Percentiles rank a stretch among this genome's conserved stretches.
phyloP scores from a whole-genome alignment of 2,888 invertebrate genomes.

The Heteropelma amictum region DNA sequence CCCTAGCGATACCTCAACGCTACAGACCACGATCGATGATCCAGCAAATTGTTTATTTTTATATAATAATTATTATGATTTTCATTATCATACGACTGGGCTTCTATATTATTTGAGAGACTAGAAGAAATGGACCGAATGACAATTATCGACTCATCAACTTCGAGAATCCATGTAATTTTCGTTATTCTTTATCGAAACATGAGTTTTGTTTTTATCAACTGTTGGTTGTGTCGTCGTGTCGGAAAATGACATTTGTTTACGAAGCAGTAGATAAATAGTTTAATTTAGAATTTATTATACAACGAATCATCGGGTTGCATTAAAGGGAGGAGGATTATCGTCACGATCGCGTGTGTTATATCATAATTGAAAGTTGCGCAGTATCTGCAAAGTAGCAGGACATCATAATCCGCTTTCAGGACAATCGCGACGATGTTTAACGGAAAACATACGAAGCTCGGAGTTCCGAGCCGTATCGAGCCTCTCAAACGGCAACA shows the following conservation, averaged over 20 bases:
- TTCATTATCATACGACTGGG: too few relatives aligned
- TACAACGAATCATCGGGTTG: constrained; percentile 39
- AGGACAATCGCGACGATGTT: constrained; percentile 1
- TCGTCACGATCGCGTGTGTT: too few relatives aligned
- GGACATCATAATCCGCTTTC: constrained; percentile 64
- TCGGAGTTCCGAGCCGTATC: not conserved
- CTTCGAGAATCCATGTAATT: too few relatives aligned
- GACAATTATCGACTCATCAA: too few relatives aligned
- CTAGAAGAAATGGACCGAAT: too few relatives aligned
- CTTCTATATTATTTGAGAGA: too few relatives aligned
- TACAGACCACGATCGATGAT: too few relatives aligned
- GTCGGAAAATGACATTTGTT: constrained; percentile 4
- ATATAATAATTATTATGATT: too few relatives aligned
- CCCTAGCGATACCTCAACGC: too few relatives aligned
- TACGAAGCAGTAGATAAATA: not conserved
- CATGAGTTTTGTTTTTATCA: not conserved
- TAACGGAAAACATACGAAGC: not conserved
- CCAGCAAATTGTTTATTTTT: too few relatives aligned
- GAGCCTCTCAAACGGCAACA: not conserved
- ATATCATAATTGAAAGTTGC: constrained; percentile 57
- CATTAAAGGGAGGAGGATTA: constrained; percentile 38
- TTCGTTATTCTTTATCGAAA: too few relatives aligned
- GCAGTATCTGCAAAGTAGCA: constrained; percentile 70
- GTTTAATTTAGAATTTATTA: constrained; percentile 35
- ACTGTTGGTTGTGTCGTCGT: not conserved